phyloP scores from a whole-genome alignment of 1,140 invertebrate genomes.

The Heliconius eleuchia region DNA sequence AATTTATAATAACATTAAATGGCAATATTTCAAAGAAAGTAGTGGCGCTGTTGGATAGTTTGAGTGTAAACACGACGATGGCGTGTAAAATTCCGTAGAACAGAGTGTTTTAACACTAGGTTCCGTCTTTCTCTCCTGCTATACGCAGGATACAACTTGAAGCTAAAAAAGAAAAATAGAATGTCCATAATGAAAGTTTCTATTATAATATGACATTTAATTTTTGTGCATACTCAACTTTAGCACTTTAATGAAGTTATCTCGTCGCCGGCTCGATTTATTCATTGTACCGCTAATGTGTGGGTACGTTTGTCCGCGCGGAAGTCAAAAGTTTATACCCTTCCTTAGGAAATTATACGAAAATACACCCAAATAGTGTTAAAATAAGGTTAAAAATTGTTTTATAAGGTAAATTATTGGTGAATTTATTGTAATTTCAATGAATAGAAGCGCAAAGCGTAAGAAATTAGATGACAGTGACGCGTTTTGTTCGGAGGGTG shows the following conservation, averaged over 20 bases:
- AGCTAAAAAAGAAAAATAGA: no score
- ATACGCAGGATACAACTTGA: no score
- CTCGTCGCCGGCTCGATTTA: constrained; percentile 56
- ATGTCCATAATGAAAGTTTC: not conserved
- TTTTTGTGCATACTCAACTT: constrained; percentile 29
- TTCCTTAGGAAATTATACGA: not conserved
- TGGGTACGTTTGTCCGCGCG: constrained; percentile 68
- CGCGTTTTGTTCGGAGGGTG: constrained; percentile 54
- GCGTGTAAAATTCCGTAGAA: not conserved
- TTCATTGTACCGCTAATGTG: constrained; percentile 70
- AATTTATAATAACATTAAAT: no score
- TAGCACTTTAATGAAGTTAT: constrained; percentile 62
- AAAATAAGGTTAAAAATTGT: not conserved
- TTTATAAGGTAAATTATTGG: not conserved
- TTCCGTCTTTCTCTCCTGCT: no score
- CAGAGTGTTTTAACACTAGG: no score
- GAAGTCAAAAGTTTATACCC: constrained; percentile 59
- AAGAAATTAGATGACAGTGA: constrained; percentile 74
- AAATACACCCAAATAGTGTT: not conserved
- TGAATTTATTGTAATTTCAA: constrained; percentile 47
- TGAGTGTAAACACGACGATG: not conserved
- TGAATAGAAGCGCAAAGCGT: constrained; percentile 65
- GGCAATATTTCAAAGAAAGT: no score
- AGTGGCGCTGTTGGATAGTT: no score
- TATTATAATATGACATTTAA: not conserved